Percentiles rank a stretch among this genome's conserved stretches.
Evolutionary conservation across 2,888 invertebrate species (phyloP).

Genomic region (Coenonympha arcania): DNA sequence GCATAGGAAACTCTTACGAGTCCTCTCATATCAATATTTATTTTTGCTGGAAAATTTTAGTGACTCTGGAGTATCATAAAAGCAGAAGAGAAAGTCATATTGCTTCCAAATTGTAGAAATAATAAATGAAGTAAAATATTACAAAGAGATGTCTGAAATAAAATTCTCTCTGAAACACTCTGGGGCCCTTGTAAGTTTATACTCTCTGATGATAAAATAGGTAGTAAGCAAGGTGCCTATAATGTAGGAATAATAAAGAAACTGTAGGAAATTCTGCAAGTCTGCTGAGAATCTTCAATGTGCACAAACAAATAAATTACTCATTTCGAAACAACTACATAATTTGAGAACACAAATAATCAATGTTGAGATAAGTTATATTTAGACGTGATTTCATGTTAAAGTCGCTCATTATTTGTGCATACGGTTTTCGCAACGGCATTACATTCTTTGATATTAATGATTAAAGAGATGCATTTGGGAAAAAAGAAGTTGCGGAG

Average conservation of each 20-base stretch:
- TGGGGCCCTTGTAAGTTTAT: too few relatives aligned
- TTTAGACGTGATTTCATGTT: constrained; percentile 43
- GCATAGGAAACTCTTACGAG: constrained; percentile 1
- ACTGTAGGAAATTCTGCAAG: not conserved
- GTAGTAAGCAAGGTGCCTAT: too few relatives aligned
- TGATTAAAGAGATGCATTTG: constrained; percentile 3
- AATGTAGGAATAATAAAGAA: not conserved
- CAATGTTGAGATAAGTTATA: constrained; percentile 7
- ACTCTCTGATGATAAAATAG: too few relatives aligned
- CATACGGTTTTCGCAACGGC: constrained; percentile 46
- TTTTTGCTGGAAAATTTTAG: not conserved
- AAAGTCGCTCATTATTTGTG: constrained; percentile 27
- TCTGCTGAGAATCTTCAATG: not conserved
- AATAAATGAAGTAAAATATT: too few relatives aligned
- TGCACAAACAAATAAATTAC: not conserved
- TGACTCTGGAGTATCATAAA: not conserved
- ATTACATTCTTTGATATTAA: constrained; percentile 8
- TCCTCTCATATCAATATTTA: too few relatives aligned
- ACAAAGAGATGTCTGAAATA: too few relatives aligned
- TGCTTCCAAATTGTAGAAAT: not conserved
- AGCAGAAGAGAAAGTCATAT: not conserved
- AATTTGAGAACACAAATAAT: not conserved
- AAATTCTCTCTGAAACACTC: too few relatives aligned
- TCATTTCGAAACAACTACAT: not conserved
- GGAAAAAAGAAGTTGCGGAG: constrained; percentile 4